phyloP scores from a whole-genome alignment of 2,888 invertebrate genomes.

The Dilophus febrilis region DNA sequence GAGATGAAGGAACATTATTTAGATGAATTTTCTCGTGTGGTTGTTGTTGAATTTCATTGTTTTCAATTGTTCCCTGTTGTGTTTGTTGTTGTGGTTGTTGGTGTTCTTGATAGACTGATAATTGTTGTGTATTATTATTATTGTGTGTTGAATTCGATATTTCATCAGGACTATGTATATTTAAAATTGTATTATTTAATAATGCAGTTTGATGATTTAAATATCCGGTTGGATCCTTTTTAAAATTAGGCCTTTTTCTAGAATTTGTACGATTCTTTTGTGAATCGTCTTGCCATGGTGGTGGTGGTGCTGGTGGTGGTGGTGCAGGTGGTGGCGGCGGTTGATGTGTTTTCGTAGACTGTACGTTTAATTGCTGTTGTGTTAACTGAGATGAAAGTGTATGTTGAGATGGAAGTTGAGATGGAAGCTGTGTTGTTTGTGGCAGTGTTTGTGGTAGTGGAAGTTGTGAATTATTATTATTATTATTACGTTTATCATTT shows the following conservation, averaged over 20 bases:
- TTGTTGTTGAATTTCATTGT: background rate
- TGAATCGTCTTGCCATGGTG: constrained; percentile 7
- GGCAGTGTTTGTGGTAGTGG: constrained; percentile 13
- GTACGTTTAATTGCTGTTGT: no score
- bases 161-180: constrained; percentile 26
- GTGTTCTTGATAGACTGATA: no score
- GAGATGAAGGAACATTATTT: background rate
- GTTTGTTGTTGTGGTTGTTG: constrained; percentile 7
- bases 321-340: no score
- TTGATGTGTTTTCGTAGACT: no score
- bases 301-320: background rate
- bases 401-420: constrained; percentile 4
- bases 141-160: background rate
- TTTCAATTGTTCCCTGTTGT: background rate
- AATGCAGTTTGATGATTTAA: constrained; percentile 79
- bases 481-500: background rate
- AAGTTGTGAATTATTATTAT: constrained; percentile 2
- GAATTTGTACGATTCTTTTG: constrained; percentile 7
- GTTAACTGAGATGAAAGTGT: constrained; percentile 15
- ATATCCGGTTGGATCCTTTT: constrained; percentile 84
- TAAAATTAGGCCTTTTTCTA: constrained; percentile 52
- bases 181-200: constrained; percentile 63
- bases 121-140: background rate
- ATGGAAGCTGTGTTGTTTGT: constrained; percentile 9
- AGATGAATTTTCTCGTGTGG: background rate